Evolutionary conservation across 1,140 invertebrate genomes (phyloP).

Genomic region (Drosophila mayri): DNA sequence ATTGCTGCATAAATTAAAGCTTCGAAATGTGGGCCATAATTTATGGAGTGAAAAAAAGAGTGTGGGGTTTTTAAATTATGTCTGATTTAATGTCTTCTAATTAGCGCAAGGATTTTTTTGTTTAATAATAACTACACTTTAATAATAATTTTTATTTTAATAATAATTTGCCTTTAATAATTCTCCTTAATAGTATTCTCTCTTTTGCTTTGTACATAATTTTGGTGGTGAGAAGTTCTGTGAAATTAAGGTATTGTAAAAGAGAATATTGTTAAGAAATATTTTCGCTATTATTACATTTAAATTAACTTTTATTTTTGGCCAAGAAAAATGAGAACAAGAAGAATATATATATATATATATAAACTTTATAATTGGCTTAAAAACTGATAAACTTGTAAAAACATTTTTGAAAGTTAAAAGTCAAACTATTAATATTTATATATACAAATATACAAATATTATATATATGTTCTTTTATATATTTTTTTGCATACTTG

Average conservation of each 20-base stretch:
- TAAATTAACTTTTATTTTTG: neutral
- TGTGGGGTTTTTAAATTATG: conserved; percentile 19
- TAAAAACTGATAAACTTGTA: neutral
- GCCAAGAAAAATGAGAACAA: neutral
- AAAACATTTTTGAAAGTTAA: neutral
- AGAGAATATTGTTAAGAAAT: neutral
- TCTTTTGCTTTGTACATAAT: neutral
- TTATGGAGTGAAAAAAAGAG: neutral
- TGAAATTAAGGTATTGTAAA: neutral
- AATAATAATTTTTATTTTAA: neutral
- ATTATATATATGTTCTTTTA: neutral
- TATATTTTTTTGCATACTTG: neutral
- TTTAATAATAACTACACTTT: too few relatives aligned
- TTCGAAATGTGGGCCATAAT: neutral
- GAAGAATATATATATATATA: neutral
- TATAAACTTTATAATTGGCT: conserved; percentile 9
- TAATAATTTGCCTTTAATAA: neutral
- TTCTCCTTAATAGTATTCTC: neutral
- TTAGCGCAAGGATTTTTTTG: conserved; percentile 6
- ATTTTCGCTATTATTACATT: neutral
- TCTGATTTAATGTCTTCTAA: conserved; percentile 40
- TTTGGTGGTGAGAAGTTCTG: neutral
- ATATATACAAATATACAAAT: neutral
- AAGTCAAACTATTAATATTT: neutral
- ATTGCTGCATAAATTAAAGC: conserved; percentile 6